Conservation (phyloP, 2,888 invertebrate genomes). For the Chaetogeoica ovagalla region DNA sequence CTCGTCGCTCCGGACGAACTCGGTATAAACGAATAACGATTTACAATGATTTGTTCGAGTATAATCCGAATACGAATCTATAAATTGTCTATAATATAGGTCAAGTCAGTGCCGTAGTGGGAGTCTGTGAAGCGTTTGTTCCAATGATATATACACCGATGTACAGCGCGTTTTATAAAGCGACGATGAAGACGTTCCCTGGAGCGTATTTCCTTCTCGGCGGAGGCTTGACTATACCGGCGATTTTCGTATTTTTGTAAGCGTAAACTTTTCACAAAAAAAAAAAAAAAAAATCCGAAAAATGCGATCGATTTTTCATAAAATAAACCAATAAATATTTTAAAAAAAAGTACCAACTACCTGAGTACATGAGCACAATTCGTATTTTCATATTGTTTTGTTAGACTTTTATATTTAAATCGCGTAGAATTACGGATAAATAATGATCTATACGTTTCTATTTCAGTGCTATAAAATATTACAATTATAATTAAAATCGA, state of each 20-base stretch:
- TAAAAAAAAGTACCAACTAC: no score
- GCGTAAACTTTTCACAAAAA: neutral
- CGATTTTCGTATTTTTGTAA: conserved; percentile 46
- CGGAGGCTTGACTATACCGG: conserved; percentile 28
- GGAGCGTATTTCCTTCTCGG: conserved; percentile 42
- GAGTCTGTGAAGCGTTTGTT: conserved; percentile 38
- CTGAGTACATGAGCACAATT: no score
- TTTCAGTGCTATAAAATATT: no score
- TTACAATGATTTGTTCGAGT: no score
- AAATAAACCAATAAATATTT: no score
- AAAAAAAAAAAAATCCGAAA: neutral
- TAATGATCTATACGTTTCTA: no score
- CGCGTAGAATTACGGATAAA: no score
- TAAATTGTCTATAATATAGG: neutral
- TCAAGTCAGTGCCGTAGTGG: conserved; percentile 35
- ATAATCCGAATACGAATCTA: no score
- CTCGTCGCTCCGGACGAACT: conserved; percentile 38
- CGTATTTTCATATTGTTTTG: no score
- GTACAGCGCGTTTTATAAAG: conserved; percentile 41
- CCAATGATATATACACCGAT: conserved; percentile 39
- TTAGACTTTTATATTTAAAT: no score
- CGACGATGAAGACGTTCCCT: conserved; percentile 41
- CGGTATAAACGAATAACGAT: neutral
- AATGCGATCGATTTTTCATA: no score
- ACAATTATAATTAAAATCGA: neutral